phyloP scores from a whole-genome alignment of 2,797 vertebrate species.

The Helarctos malayanus region DNA sequence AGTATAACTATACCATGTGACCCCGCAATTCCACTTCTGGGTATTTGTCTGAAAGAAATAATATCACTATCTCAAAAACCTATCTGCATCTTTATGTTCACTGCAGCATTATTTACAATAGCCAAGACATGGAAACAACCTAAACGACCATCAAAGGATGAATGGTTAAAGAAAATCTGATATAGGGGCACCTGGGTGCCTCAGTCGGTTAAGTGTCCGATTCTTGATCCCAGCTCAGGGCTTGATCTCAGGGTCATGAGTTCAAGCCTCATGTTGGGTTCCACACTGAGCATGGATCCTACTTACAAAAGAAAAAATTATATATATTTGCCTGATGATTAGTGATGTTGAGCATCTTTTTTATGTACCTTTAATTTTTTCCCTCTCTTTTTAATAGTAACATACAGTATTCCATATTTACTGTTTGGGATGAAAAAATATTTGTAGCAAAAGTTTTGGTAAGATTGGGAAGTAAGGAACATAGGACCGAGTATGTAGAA shows the following conservation, averaged over 20 bases:
- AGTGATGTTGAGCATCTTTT: background rate
- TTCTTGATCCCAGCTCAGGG: background rate
- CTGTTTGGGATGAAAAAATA: background rate
- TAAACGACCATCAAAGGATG: background rate
- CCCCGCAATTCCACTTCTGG: background rate
- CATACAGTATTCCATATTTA: background rate
- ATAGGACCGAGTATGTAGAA: background rate
- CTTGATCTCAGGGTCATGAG: background rate
- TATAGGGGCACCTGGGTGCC: background rate
- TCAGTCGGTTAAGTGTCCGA: background rate
- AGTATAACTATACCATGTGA: background rate
- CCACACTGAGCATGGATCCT: no score
- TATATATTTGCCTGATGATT: background rate
- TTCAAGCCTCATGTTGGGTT: background rate
- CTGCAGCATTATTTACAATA: background rate
- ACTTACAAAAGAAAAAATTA: background rate
- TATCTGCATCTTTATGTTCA: background rate
- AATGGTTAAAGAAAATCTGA: background rate
- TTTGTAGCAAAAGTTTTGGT: background rate
- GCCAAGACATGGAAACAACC: background rate
- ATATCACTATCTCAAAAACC: background rate
- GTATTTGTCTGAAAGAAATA: background rate
- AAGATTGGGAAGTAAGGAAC: background rate
- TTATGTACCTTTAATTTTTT: background rate
- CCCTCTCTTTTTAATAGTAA: background rate